Evolutionary conservation across 2,113 vertebrate genomes (phyloP), one percentile per base, ranked within the genome.

Genomic region (Xyrauchen texanus): DNA sequence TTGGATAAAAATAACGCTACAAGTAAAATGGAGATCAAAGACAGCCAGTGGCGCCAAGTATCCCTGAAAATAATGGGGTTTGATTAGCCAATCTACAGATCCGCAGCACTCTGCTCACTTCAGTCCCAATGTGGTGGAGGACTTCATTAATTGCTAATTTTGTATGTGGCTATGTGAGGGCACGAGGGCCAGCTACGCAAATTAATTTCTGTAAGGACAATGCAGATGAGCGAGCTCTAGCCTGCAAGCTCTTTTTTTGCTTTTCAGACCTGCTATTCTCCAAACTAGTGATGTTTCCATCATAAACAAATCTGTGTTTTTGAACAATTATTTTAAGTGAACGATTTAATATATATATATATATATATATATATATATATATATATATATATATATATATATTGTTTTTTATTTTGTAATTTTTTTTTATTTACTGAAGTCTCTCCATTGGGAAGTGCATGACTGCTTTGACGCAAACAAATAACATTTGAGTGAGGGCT

Each of bases 51-150:
- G 63, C 47, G 8, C 73, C 58, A 68, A 79, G 74, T 61, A 63
- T 52, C 60, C 11, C 47, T n/a, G 63, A 49, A 60, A 68, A 85
- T 86, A 83, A 85, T 75, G 84, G 72, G 74, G 67, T 87, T 84
- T 87, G 83, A 90, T 91, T 81, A 87, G 83, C 65, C 81, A 86
- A 86, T 87, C 84, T 81, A 47, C 13, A 21, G 61, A 64, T 78
- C 61, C 61, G 75, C 34, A 9, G 57, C 42, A 65, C 78, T 82
- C 21, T 13, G 60, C 42, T 63, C 75, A 49, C 77, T 84, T 81
- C n/a, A 46, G 63, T 80, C 79, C 79, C 79, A 77, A 61, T 53
- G 70, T 72, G 77, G 64, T 21, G 63, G 57, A 61, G 69, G 61
- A 84, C 81, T 83, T 81, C 70, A 85, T 88, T 84, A 82, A 85